Percentiles rank a stretch among this genome's conserved stretches.
Evolutionary conservation across 2,888 invertebrate species (phyloP).

Genomic region (Cylindroiulus punctatus): DNA sequence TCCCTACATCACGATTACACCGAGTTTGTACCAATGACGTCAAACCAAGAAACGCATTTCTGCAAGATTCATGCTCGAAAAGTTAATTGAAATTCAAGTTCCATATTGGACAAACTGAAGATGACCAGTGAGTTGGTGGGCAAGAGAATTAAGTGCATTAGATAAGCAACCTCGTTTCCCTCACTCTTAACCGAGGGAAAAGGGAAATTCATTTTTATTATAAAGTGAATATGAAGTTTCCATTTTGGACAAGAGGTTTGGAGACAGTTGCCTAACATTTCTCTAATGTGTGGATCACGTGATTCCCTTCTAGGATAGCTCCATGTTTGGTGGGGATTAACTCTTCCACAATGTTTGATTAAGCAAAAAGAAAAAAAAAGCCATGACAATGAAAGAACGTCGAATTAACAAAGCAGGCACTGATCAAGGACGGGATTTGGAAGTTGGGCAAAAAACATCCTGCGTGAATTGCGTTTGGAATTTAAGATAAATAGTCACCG

Average conservation of each 20-base stretch:
- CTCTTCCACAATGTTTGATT: neutral
- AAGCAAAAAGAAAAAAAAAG: too few species aligned
- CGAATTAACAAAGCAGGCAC: too few species aligned
- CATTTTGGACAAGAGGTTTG: neutral
- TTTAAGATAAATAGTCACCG: neutral
- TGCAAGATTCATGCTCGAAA: neutral
- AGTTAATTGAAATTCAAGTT: slow-evolving; percentile 43
- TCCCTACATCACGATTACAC: neutral
- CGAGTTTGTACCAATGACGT: neutral
- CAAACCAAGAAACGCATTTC: neutral
- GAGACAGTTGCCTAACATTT: neutral
- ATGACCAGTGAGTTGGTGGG: neutral
- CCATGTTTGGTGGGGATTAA: neutral
- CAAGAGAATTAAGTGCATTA: neutral
- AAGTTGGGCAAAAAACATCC: too few species aligned
- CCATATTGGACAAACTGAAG: neutral
- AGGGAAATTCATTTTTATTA: neutral
- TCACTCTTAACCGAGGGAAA: neutral
- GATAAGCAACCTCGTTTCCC: neutral
- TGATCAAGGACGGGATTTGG: too few species aligned
- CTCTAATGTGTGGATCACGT: neutral
- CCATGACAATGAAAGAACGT: too few species aligned
- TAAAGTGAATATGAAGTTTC: neutral
- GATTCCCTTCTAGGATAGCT: neutral
- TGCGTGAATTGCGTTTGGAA: neutral